These are phyloP conservation scores for Boulengeromyrus knoepffleri DNA, from an alignment of 2,113 vertebrate genomes.

Conservation along the genomic window DNA sequence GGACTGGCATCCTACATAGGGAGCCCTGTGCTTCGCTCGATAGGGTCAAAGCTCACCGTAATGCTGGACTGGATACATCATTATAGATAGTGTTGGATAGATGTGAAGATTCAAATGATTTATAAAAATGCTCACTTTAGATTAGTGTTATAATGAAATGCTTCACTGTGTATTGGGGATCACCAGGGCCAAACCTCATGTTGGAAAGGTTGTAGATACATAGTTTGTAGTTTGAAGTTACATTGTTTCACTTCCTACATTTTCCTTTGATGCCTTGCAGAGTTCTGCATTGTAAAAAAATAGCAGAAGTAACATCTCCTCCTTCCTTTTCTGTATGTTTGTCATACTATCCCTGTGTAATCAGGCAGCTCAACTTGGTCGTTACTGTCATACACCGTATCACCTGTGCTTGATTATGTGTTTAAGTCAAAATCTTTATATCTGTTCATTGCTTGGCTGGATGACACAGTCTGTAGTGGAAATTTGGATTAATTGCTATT, in stretches of 20 bases:
- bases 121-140: not conserved
- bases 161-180: not conserved
- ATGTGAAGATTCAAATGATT: not conserved
- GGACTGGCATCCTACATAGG: not conserved
- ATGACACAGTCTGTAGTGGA: not conserved
- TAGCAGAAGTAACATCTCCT: not conserved
- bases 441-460: not conserved
- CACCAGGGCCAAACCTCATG: not conserved
- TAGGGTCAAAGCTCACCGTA: not conserved
- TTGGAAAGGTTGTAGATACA: not conserved
- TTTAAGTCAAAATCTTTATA: not conserved
- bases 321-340: not conserved
- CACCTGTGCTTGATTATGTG: not conserved
- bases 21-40: not conserved
- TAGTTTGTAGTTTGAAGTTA: not conserved
- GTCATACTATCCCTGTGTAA: not conserved
- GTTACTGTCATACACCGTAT: not conserved
- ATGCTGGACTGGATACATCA: not conserved
- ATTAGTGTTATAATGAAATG: not conserved
- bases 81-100: not conserved
- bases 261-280: not conserved
- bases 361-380: not conserved
- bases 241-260: not conserved
- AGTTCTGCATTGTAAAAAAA: not conserved
- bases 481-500: not conserved